Evolutionary conservation across 2,888 invertebrate genomes (phyloP).

Genomic region (Heliothis peltigera): DNA sequence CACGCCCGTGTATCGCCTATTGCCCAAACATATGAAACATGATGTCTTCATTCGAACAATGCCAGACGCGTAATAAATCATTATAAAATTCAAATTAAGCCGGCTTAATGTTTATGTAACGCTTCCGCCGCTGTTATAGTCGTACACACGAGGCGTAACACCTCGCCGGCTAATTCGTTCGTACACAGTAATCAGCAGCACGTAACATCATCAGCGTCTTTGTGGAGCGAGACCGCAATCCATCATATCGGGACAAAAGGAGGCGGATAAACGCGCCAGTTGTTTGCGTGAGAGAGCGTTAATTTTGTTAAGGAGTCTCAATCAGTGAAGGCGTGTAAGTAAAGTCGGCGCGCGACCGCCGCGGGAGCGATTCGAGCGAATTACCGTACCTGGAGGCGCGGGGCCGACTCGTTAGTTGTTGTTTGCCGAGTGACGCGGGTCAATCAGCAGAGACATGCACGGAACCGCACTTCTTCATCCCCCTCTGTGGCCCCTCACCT

Average conservation of each 20-base stretch:
- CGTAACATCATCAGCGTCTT: conserved; percentile 85
- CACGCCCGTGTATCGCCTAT: conserved; percentile 22
- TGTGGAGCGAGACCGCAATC: conserved; percentile 85
- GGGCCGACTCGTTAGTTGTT: conserved; percentile 89
- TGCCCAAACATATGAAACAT: conserved; percentile 43
- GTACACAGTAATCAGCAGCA: conserved; percentile 85
- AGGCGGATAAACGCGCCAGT: conserved; percentile 79
- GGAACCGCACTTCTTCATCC: conserved; percentile 89
- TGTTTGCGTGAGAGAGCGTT: conserved; percentile 87
- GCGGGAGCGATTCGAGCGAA: conserved; percentile 86
- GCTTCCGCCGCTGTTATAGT: conserved; percentile 72
- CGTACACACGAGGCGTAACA: conserved; percentile 69
- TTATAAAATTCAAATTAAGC: conserved; percentile 80
- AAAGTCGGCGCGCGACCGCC: conserved; percentile 82
- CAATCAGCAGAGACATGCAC: conserved; percentile 90
- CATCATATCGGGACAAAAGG: conserved; percentile 88
- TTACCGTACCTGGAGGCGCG: conserved; percentile 86
- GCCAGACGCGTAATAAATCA: conserved; percentile 77
- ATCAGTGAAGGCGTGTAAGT: conserved; percentile 85
- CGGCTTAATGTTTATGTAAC: conserved; percentile 77
- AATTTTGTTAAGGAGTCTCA: conserved; percentile 89
- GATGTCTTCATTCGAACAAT: conserved; percentile 72
- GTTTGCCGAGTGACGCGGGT: conserved; percentile 90
- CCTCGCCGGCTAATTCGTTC: conserved; percentile 78
- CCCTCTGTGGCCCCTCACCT: conserved; percentile 71